Base-by-base conservation (phyloP, 2,797 vertebrate genomes). In the Siniperca obscura region DNA sequence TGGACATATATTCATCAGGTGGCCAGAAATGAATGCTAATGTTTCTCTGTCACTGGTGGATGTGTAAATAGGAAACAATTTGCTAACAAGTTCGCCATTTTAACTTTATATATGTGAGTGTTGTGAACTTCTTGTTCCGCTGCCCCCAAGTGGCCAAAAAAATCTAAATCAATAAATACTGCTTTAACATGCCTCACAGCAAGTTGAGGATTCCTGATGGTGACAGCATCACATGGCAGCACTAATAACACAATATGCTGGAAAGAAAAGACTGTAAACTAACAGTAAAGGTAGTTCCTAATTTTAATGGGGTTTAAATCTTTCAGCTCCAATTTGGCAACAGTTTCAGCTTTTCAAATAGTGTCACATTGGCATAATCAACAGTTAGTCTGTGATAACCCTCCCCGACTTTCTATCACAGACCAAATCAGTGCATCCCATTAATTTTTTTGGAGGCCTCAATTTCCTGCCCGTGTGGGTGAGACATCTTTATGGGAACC, bases 401-500 rank as follows among this genome's bases (percentile, higher is more conserved):
- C 75, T 76, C 60, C 40, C 66, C 36, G 84, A 90, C 85, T 88
- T 84, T 82, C 62, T 88, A 88, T 93, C 91, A 66, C 68, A 67
- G 30, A 69, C 75, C 84, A 89, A 91, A 94, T 96, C 94, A 91
- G 76, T 55, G 86, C 83, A 86, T 90, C 86, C 89, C 90, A 91
- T 93, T 94, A 88, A 90, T 82, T 88, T 83, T 86, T 90, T 91
- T 85, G 72, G 70, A 73, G 89, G 87, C 86, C 87, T 85, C 84
- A 93, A 90, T 93, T 94, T 94, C 93, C 92, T 92, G 84, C 75
- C 67, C 5, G 27, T 74, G 81, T 80, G 69, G 55, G 78, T 66
- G 86, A 89, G 89, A 88, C 90, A 89, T 93, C 82, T 95, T 94
- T 91, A 94, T 94, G 93, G 90, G 93, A 95, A 95, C 93, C 90